Conservation (phyloP, 2,113 vertebrate genomes). For the Platysternon megacephalum region DNA sequence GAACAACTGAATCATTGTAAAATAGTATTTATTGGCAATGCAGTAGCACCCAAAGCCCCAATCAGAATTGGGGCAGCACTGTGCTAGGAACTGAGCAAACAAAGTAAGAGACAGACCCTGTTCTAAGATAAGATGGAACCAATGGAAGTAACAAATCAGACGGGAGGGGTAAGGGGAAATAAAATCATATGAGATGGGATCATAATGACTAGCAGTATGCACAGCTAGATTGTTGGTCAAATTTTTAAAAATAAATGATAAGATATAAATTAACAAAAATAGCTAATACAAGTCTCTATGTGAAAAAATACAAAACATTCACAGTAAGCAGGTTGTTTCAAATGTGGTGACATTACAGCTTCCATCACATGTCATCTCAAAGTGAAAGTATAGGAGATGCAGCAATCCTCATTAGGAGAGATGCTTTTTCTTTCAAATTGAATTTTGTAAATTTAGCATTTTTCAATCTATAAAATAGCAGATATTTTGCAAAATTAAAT, state of each 20-base stretch:
- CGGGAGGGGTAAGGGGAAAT: not conserved
- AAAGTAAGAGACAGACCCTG: accelerated
- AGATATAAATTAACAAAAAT: not conserved
- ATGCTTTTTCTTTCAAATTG: not conserved
- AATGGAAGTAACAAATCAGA: not conserved
- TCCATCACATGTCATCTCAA: not conserved
- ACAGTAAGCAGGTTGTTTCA: not conserved
- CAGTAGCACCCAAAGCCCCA: not conserved
- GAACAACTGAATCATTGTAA: not conserved
- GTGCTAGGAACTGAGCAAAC: not conserved
- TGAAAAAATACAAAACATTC: not conserved
- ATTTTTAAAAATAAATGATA: not conserved
- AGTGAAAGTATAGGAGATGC: not conserved
- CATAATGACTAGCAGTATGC: not conserved
- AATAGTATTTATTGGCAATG: not conserved
- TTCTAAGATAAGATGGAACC: not conserved
- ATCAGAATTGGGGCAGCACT: not conserved
- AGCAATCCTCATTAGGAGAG: not conserved
- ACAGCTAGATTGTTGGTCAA: not conserved
- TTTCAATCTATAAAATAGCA: not conserved
- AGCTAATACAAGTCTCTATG: not conserved
- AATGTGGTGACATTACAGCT: not conserved
- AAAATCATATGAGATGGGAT: not conserved
- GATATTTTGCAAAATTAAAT: not conserved
- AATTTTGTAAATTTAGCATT: not conserved